A percentile compares a stretch with the other conserved stretches of the same genome.
Evolutionary conservation across 2,888 invertebrate species (phyloP).

Genomic region (Lordiphosa andalusiaca): DNA sequence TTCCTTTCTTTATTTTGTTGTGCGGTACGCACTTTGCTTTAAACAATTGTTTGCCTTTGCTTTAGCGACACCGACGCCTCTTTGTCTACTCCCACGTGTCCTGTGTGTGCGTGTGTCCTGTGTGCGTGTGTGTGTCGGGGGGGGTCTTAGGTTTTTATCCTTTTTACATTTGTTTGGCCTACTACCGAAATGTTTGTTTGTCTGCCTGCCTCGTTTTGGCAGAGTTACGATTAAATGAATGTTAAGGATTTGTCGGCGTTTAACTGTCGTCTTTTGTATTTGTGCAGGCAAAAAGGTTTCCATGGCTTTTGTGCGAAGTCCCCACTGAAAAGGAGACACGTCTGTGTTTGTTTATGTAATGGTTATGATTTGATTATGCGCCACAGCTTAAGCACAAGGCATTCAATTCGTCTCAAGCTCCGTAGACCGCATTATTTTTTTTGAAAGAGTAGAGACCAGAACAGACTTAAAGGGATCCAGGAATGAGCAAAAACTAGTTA

Average conservation of each 20-base stretch:
- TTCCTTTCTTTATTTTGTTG: conserved; percentile 23
- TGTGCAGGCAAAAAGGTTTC: conserved; percentile 1
- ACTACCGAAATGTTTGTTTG: conserved; percentile 33
- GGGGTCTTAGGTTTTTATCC: conserved; percentile 35
- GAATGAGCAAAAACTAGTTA: no score
- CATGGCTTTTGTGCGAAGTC: background rate
- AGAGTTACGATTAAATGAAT: conserved; percentile 51
- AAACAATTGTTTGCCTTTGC: conserved; percentile 62
- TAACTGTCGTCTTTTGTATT: conserved; percentile 35
- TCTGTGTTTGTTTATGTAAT: conserved; percentile 17
- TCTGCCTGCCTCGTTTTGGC: background rate
- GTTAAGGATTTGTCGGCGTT: conserved; percentile 51
- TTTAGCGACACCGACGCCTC: conserved; percentile 8
- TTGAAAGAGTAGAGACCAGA: no score
- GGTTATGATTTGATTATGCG: conserved; percentile 14
- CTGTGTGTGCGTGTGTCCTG: background rate
- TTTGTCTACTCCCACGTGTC: conserved; percentile 43
- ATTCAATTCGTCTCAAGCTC: no score
- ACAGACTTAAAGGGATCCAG: no score
- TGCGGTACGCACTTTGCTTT: conserved; percentile 56
- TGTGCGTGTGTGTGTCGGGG: background rate
- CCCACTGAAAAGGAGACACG: conserved; percentile 2
- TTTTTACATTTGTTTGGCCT: conserved; percentile 51
- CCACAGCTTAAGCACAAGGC: background rate
- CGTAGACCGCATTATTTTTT: no score